phyloP scores from a whole-genome alignment of 2,113 vertebrate species.

The Planiliza haematocheilus region DNA sequence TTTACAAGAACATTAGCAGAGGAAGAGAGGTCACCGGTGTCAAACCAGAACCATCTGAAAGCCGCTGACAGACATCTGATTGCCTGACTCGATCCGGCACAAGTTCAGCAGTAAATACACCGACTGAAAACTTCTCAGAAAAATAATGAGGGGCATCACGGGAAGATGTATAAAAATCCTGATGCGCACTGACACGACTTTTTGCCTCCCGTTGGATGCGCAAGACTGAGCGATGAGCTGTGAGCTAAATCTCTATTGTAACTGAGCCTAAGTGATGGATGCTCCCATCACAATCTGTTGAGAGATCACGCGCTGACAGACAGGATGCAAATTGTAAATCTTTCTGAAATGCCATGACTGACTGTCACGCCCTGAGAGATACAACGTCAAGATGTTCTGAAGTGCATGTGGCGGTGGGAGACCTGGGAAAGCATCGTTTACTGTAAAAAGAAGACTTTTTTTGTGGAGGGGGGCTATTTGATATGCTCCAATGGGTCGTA shows the following conservation, averaged over 20 bases:
- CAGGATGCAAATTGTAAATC: slow-evolving; percentile 62
- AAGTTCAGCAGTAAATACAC: too few relatives aligned
- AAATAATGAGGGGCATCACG: neutral
- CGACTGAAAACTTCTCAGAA: too few relatives aligned
- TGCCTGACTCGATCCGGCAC: too few relatives aligned
- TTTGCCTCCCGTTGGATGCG: neutral
- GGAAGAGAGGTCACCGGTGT: neutral
- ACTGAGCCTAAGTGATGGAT: slow-evolving; percentile 51
- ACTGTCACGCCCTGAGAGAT: slow-evolving; percentile 34
- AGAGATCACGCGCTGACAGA: slow-evolving; percentile 60
- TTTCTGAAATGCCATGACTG: slow-evolving; percentile 64
- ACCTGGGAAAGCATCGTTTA: slow-evolving; percentile 6
- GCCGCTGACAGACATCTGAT: too few relatives aligned
- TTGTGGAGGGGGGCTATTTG: neutral
- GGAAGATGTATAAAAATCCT: neutral
- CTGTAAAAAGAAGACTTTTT: neutral
- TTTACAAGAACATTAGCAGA: neutral
- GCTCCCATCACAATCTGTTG: slow-evolving; percentile 47
- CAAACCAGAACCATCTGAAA: too few relatives aligned
- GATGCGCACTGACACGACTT: too few relatives aligned
- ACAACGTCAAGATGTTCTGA: slow-evolving; percentile 19
- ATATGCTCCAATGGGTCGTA: neutral
- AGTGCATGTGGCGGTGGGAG: neutral
- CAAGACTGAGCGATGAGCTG: slow-evolving; percentile 38
- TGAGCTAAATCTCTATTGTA: slow-evolving; percentile 32